Conservation (phyloP, 2,888 invertebrate species). For the Drosophila neotestacea region DNA sequence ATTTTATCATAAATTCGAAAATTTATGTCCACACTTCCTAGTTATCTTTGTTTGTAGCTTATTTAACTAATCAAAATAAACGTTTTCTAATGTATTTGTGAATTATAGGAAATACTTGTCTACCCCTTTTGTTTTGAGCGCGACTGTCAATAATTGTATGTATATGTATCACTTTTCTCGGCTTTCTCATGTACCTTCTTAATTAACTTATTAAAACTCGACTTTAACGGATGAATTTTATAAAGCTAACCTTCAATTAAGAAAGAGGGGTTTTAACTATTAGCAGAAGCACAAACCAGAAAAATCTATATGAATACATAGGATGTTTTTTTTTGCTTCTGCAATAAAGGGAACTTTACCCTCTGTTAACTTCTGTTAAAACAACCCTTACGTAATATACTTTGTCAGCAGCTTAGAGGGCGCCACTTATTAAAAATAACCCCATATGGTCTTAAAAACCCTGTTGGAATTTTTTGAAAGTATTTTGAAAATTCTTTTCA, state of each 20-base stretch:
- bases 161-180: no score
- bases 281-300: background rate
- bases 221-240: no score
- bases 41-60: no score
- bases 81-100: background rate
- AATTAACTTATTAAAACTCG: no score
- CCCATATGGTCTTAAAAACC: background rate
- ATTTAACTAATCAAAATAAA: no score
- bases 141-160: no score
- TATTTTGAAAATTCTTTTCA: background rate
- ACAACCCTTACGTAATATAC: background rate
- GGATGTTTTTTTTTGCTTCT: background rate
- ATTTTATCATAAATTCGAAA: background rate
- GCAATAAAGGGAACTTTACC: background rate
- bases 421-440: background rate
- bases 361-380: slow-evolving; percentile 3
- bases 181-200: no score
- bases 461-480: background rate
- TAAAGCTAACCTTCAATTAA: no score
- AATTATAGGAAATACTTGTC: background rate
- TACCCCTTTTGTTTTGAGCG: no score
- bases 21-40: background rate
- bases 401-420: slow-evolving; percentile 24
- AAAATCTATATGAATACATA: background rate
- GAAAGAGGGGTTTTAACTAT: no score